Base-by-base conservation (phyloP, 2,113 vertebrate genomes). In the Syrmaticus mikado region DNA sequence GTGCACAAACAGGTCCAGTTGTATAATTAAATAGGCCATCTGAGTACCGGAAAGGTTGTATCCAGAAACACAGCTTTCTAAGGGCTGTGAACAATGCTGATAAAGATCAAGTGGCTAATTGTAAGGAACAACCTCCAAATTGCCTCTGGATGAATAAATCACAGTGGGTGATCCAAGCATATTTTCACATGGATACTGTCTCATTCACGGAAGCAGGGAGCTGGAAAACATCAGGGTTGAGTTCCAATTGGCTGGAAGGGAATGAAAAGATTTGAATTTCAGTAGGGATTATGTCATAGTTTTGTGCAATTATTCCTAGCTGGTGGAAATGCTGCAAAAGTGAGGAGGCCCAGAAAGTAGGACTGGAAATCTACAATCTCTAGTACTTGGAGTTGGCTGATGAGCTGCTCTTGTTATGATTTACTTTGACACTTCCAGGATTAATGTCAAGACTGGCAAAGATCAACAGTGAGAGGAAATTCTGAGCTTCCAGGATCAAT, bases 31-130 rank as follows among this genome's bases (percentile, higher is more conserved):
- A 90, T 87, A 96, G 97, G 97, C 80, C 95, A 93, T 96, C 87
- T 81, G 93, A 97, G 94, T 61, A 92, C 96, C 52, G 81, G 97
- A 97, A 97, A 96, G 94, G 80, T 95, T 93, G 90, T 88, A 87
- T 94, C 94, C 64, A 89, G 93, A 97, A 94, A 95, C 96, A 94
- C 80, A 77, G 95, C 93, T 95, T 97, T 95, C 94, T 93, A 84
- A 95, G 94, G 92, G 70, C 94, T 89, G 84, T 74, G 91, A 96
- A 97, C 96, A 98, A 98, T 95, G 82, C 92, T 97, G 97, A 98
- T 98, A 97, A 98, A 98, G 96, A 98, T 98, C 97, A 97, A 98
- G 96, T 96, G 96, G 95, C 93, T 98, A 97, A 97, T 97, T 97
- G 95, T 97, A 94, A 97, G 96, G 92, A 96, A 87, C 90, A 95